Base-by-base conservation (phyloP, 2,113 vertebrate species). In the Arizona elegans region DNA sequence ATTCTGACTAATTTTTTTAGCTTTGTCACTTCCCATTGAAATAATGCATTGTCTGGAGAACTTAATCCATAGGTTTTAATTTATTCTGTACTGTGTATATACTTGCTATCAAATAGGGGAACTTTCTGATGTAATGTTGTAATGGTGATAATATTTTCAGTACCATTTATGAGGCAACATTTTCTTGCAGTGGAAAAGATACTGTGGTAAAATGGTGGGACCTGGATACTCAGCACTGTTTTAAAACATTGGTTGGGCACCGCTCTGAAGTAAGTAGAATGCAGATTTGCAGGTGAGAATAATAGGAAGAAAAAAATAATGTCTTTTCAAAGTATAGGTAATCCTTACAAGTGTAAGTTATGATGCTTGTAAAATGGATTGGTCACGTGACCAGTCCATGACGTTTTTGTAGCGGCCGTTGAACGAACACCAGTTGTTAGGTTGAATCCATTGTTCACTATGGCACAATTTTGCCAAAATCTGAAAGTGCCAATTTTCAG, bases 151-250 rank as follows among this genome's bases (percentile, higher is more conserved):
- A 53, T 85, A 43, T 75, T 47, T 54, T 55, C 54, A 17, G 4
- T n/a, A 54, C 3, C 11, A 56, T 88, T 29, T 55, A 55, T 38
- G 47, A 54, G 11, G 24, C 52, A 29, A 87, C 13, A 92, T 92
- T 94, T 90, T 95, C 89, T 94, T 94, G 0, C 95, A 99, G 99
- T 85, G 98, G 98, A 62, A 99, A 99, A 95, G 99, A 99, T 97
- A 98, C 98, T 0, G 95, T 99, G 96, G 98, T 99, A 95, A 99
- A 99, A 95, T 99, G 99, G 99, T 99, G 99, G 99, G 99, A 99
- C 93, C 96, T 99, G 96, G 99, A 99, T 93, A 99, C 98, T 0
- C 99, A 99, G 94, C 99, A 99, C 96, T 99, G 99, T 97, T 99
- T 99, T 96, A 99, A 98, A 97, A 99, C 99, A 33, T 97, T 99